Base-by-base conservation (phyloP, 2,888 invertebrate species). In the Brenthis daphne region DNA sequence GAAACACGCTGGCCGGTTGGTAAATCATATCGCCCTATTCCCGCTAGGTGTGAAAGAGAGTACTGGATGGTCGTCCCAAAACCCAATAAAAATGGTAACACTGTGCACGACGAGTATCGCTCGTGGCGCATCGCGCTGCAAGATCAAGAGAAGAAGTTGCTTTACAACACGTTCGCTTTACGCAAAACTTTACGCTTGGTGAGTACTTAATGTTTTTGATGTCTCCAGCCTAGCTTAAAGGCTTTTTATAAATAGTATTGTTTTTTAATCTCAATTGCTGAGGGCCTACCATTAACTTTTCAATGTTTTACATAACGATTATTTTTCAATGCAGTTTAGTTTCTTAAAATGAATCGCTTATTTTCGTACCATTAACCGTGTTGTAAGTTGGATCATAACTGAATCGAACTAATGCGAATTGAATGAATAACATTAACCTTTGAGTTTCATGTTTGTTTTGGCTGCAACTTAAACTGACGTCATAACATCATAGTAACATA, bases 111-210 rank as follows among this genome's bases (percentile, higher is more conserved):
- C 11, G 75, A 76, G 72, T 65, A 72, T 2, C 81, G 88, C 3
- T 87, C 90, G 29, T 94, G 94, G 94, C 85, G 94, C 29, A 78
- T 94, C 14, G 92, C 93, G 0, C 87, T 94, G 64, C 94, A 93
- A 73, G 86, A 90, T 64, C 93, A 94, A 71, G 94, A 94, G 78
- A 85, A 87, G 50, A 79, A 86, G 33, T 70, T 94, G 6, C 83
- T 94, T 66, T 74, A 89, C 57, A 82, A 89, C 58, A 81, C 83
- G 2, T 74, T 83, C 61, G 83, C 86, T 57, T 76, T 93, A 71
- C 86, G 89, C 47, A 88, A 85, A 68, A 84, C 88, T 1, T 78
- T 93, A n/a, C 82, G 88, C 73, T 77, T 92, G 73, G 87, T 93
- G 57, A 90, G 86, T 43, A 43, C 37, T 43, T 11, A 11, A 43